A percentile compares a stretch with the other conserved stretches of the same genome.
Conservation (phyloP, 1,140 invertebrate species). For the Diachasmimorpha longicaudata region DNA sequence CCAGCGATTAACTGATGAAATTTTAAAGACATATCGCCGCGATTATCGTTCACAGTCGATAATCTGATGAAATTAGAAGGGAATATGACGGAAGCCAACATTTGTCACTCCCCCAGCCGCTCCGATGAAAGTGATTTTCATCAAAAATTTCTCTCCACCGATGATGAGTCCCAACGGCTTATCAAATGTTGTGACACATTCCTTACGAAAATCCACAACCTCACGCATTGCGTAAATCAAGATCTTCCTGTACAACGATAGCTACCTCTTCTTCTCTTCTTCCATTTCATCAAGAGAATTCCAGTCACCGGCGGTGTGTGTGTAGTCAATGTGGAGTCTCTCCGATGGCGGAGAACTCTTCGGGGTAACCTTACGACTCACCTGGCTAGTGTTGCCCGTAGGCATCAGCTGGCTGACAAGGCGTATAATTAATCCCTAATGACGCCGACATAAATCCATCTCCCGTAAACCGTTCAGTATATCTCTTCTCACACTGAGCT, state of each 20-base stretch:
- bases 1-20: neutral
- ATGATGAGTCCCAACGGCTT: neutral
- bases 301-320: neutral
- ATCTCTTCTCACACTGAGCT: slow-evolving; percentile 14
- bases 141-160: too few relatives aligned
- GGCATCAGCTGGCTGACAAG: slow-evolving; percentile 56
- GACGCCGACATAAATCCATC: slow-evolving; percentile 56
- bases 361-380: neutral
- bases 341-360: neutral
- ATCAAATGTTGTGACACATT: neutral
- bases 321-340: neutral
- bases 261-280: neutral
- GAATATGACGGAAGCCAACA: too few relatives aligned
- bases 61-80: too few relatives aligned
- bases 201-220: neutral
- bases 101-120: too few relatives aligned
- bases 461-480: slow-evolving; percentile 22
- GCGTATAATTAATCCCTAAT: slow-evolving; percentile 58
- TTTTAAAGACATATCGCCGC: neutral
- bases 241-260: neutral
- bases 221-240: slow-evolving; percentile 19
- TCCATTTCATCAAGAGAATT: neutral
- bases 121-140: too few relatives aligned
- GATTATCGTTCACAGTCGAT: too few relatives aligned
- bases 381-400: slow-evolving; percentile 31